A percentile compares a stretch with the other conserved stretches of the same genome.
These are phyloP conservation scores for Charadrius vociferus DNA, from an alignment of 2,113 vertebrate species.

Conservation along the genomic window DNA sequence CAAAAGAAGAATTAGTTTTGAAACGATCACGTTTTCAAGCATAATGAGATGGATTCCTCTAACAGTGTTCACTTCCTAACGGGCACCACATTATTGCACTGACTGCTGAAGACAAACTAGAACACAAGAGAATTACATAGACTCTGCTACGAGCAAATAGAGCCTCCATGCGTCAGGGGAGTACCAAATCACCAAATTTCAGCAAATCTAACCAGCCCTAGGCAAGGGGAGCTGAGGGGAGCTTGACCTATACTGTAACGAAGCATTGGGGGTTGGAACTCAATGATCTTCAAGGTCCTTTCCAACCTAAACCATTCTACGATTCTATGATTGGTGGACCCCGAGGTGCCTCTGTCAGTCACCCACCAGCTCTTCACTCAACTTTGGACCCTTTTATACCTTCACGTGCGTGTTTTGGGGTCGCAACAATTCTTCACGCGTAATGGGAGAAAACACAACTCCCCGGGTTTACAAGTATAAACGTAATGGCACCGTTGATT, in stretches of 20 bases:
- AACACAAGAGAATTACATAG: background rate
- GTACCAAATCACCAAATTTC: background rate
- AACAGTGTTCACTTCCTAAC: background rate
- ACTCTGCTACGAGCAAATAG: background rate
- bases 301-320: too few relatives aligned
- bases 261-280: too few relatives aligned
- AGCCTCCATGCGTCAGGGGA: background rate
- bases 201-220: background rate
- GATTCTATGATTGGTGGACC: too few relatives aligned
- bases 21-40: background rate
- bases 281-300: too few relatives aligned
- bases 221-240: background rate
- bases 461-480: background rate
- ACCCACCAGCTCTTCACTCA: background rate
- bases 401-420: background rate
- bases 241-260: background rate
- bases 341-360: background rate
- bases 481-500: accelerated
- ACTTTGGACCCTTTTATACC: background rate
- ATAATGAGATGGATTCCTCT: background rate
- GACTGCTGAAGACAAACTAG: background rate
- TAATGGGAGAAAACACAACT: background rate
- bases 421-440: background rate
- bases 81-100: background rate
- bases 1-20: background rate